Evolutionary conservation across 2,797 vertebrate species (phyloP), one percentile per base, ranked within the genome.

Genomic region (Amphiprion clarkii): DNA sequence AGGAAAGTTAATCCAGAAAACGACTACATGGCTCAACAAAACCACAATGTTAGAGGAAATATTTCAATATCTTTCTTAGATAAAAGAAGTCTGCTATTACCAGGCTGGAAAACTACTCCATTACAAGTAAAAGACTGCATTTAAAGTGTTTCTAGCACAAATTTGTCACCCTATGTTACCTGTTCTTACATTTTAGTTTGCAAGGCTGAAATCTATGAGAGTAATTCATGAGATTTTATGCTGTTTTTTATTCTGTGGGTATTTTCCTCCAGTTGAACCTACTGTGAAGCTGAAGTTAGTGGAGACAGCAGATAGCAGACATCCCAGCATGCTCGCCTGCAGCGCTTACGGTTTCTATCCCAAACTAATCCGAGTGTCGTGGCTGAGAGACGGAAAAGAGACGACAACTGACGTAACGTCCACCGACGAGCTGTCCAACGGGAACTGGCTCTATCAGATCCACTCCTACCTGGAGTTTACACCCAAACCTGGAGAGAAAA

Each of bases 371-470:
- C 56, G 3, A 11, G 29, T 96, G 31, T 83, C 75, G 0, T 96
- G 95, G 95, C 71, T 85, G 73, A 95, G 82, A 48, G 85, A 96
- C 0, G 90, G 91, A 25, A 5, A 76, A 5, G 27, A 57, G 2
- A 12, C 91, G 17, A 48, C 62, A 1, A 70, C 87, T n/a, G 79
- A 79, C 44, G 74, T 88, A 69, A 81, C 27, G 0, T 72, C 67
- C 40, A 88, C 81, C 14, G 86, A 81, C 0, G 75, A 87, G 29
- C 62, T 94, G 77, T 21, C 93, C 64, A 86, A 89, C 40, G 93
- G 94, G 40, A 92, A 95, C 64, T 95, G 91, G 93, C 90, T 90
- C 0, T 94, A 96, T 63, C 95, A 96, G 88, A 85, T 90, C 0
- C 67, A 94, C 63, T 91, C 94, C 7, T 4, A 90, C 19, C 84